Base-by-base conservation (phyloP, 2,113 vertebrate genomes). In the Lamprotornis superbus region DNA sequence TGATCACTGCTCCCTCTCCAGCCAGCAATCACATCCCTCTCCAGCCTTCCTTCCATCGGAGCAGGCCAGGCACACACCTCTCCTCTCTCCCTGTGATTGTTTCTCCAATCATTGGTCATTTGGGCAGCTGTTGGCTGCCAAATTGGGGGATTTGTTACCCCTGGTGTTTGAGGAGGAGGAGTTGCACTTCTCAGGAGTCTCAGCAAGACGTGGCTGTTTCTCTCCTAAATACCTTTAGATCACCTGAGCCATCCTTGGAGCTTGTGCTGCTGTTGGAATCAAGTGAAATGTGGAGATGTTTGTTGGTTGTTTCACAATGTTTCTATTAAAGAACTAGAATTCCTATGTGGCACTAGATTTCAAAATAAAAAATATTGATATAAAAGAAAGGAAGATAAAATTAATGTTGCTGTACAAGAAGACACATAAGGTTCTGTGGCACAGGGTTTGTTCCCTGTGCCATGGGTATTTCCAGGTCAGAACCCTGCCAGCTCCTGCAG, bases 21-120 rank as follows among this genome's bases (percentile, higher is more conserved):
- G 55, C 17, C 74, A 37, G 59, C 22, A 2, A 37, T 46, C 70
- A 3, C 12, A 30, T 13, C 73, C 33, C 76, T 89, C 52, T 67
- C 40, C 59, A 20, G 81, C 61, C 33, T 3, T 10, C 27, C 0
- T 31, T 23, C 55, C 28, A 1, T 3, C 0, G 1, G 5, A 31
- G 15, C 37, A 6, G 55, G 39, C 59, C 20, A 22, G 44, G 17
- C 12, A 0, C 55, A 14, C 7, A 0, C 33, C 52, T 75, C 83
- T n/a, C 70, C 22, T 28, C 56, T 24, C 61, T 11, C 40, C 13
- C 0, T 24, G 0, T 0, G 4, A 44, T 6, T 21, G 27, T 33
- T 79, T 42, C 61, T 65, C 30, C 91, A 39, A 14, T 27, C 85
- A 3, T 28, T 12, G 81, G 6, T 21, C 11, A 1, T 47, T 65